phyloP scores from a whole-genome alignment of 2,888 invertebrate genomes.

The Salticus scenicus region DNA sequence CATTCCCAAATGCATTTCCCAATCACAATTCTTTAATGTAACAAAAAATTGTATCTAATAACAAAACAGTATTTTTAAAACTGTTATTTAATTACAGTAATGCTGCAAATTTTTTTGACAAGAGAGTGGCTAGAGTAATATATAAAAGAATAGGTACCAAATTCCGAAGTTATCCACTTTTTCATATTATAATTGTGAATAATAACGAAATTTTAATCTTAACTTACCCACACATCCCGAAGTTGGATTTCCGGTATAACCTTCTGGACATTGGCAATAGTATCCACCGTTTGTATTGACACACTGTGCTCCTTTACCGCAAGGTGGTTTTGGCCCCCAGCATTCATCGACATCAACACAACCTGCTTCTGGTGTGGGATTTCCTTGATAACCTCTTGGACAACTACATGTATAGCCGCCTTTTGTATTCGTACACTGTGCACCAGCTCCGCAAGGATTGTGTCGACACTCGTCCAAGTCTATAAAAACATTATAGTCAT shows the following conservation, averaged over 20 bases:
- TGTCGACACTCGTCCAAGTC: constrained; percentile 73
- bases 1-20: too few relatives aligned
- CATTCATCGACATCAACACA: constrained; percentile 80
- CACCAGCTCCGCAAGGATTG: constrained; percentile 86
- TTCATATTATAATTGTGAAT: too few relatives aligned
- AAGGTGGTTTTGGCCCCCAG: constrained; percentile 76
- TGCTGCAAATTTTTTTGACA: too few relatives aligned
- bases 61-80: too few relatives aligned
- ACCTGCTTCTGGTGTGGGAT: constrained; percentile 74
- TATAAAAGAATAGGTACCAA: too few relatives aligned
- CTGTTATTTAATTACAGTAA: too few relatives aligned
- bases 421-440: constrained; percentile 85
- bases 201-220: too few relatives aligned
- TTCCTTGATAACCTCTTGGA: constrained; percentile 80
- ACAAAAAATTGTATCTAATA: too few relatives aligned
- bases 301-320: constrained; percentile 88
- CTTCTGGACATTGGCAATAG: constrained; percentile 86
- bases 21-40: too few relatives aligned
- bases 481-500: constrained; percentile 3
- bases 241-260: constrained; percentile 85
- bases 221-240: constrained; percentile 76
- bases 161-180: too few relatives aligned
- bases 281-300: constrained; percentile 86
- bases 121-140: too few relatives aligned
- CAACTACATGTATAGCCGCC: constrained; percentile 88